phyloP scores from a whole-genome alignment of 2,113 vertebrate species.

The Climacteris rufus region DNA sequence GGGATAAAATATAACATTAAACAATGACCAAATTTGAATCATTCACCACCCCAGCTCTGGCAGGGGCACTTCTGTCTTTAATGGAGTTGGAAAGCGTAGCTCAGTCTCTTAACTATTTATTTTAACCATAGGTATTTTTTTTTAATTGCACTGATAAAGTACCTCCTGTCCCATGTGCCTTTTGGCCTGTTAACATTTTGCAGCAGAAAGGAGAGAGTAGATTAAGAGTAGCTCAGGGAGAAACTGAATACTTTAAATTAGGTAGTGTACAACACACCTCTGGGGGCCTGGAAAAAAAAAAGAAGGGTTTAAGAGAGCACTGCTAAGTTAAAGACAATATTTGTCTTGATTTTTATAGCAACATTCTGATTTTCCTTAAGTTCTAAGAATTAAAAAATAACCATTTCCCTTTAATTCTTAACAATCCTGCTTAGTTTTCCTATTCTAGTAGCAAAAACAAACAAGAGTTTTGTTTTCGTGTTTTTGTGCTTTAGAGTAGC shows the following conservation, averaged over 20 bases:
- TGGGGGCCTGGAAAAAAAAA: constrained; percentile 37
- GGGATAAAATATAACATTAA: constrained; percentile 56
- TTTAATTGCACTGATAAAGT: constrained; percentile 76
- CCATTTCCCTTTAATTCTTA: background rate
- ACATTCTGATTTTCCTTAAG: background rate
- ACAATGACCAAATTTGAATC: constrained; percentile 49
- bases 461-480: background rate
- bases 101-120: constrained; percentile 69
- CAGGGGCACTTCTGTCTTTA: constrained; percentile 48
- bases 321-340: background rate
- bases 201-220: constrained; percentile 68
- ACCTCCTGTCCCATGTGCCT: constrained; percentile 66
- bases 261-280: constrained; percentile 49
- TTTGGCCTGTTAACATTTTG: constrained; percentile 73
- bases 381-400: background rate
- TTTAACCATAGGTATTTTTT: constrained; percentile 71
- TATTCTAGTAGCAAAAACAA: constrained; percentile 14
- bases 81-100: constrained; percentile 46
- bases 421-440: background rate
- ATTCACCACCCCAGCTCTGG: constrained; percentile 55
- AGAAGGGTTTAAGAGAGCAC: constrained; percentile 31
- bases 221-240: constrained; percentile 70
- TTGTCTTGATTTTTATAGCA: background rate
- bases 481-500: background rate
- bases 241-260: constrained; percentile 73